phyloP scores from a whole-genome alignment of 1,140 invertebrate genomes.

The Portunus trituberculatus region DNA sequence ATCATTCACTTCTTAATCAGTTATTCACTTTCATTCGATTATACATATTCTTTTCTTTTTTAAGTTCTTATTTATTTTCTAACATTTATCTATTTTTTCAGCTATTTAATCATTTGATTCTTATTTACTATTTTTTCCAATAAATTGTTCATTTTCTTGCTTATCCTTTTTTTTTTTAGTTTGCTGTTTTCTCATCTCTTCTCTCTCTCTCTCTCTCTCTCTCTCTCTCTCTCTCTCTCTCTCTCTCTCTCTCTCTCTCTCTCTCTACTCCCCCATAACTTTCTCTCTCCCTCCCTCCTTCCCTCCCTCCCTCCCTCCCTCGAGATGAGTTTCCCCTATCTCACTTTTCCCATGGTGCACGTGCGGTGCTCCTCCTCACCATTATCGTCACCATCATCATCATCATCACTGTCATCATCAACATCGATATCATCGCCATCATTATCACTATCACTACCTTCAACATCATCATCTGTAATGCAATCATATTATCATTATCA shows the following conservation, averaged over 20 bases:
- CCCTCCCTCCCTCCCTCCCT: neutral
- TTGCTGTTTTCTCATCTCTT: neutral
- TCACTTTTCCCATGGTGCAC: no score
- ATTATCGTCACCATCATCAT: no score
- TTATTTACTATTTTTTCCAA: neutral
- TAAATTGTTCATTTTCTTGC: neutral
- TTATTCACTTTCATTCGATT: neutral
- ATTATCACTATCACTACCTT: neutral
- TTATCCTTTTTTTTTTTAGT: neutral
- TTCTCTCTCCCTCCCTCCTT: neutral
- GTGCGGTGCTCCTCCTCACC: no score
- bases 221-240: neutral
- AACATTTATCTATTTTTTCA: neutral
- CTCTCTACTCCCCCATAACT: neutral
- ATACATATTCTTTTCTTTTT: neutral
- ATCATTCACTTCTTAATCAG: neutral
- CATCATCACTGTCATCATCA: no score
- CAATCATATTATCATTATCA: neutral
- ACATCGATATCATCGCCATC: neutral
- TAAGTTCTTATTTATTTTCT: neutral
- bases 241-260: conserved; percentile 8
- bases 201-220: neutral
- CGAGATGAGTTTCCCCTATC: no score
- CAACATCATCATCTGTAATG: neutral
- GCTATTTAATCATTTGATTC: neutral